Conservation (phyloP, 2,888 invertebrate species). For the Nematopogon swammerdamellus region DNA sequence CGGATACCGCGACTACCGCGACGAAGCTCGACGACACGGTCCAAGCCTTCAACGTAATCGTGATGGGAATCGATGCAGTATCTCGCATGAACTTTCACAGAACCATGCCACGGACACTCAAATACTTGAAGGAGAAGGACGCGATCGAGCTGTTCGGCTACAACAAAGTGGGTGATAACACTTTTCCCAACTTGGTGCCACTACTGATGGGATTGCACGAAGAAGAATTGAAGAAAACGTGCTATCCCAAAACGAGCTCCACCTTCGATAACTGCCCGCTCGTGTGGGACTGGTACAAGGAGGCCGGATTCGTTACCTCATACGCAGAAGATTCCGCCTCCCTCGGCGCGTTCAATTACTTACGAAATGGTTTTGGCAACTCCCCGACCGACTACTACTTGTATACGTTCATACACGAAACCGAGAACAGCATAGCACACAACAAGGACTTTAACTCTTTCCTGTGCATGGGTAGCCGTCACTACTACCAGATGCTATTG, state of each 20-base stretch:
- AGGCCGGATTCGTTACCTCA: slow-evolving; percentile 70
- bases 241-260: slow-evolving; percentile 56
- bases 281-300: slow-evolving; percentile 78
- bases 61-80: slow-evolving; percentile 82
- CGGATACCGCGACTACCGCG: slow-evolving; percentile 15
- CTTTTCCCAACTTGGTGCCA: slow-evolving; percentile 86
- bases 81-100: slow-evolving; percentile 83
- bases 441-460: slow-evolving; percentile 62
- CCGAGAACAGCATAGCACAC: slow-evolving; percentile 65
- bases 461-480: slow-evolving; percentile 67
- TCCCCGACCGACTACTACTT: slow-evolving; percentile 85
- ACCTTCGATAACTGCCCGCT: slow-evolving; percentile 79
- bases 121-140: slow-evolving; percentile 54
- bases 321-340: slow-evolving; percentile 80
- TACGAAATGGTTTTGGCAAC: slow-evolving; percentile 69
- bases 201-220: slow-evolving; percentile 70
- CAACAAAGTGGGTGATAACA: slow-evolving; percentile 93
- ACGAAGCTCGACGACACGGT: slow-evolving; percentile 17
- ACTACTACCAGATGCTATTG: slow-evolving; percentile 68
- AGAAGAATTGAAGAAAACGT: slow-evolving; percentile 60
- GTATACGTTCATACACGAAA: slow-evolving; percentile 67
- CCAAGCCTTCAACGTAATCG: slow-evolving; percentile 62
- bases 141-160: slow-evolving; percentile 82
- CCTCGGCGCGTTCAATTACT: slow-evolving; percentile 79
- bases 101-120: slow-evolving; percentile 72